Percentiles rank a stretch among this genome's conserved stretches.
Conservation (phyloP, 2,797 vertebrate species). For the Pteronotus mesoamericanus region DNA sequence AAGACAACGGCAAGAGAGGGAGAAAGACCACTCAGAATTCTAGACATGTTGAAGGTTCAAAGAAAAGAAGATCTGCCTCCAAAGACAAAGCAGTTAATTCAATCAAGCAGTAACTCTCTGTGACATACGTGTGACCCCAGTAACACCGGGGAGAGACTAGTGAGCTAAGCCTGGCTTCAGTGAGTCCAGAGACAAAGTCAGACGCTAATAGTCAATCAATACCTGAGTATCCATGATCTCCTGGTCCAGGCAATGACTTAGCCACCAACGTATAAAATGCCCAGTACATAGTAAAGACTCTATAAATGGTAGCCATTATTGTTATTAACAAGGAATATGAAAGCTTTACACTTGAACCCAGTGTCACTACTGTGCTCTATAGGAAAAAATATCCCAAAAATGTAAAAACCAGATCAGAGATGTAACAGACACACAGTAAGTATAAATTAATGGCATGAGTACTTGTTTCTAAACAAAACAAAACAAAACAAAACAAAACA, state of each 20-base stretch:
- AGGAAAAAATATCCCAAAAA: not conserved
- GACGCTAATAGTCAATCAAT: not conserved
- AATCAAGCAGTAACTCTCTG: not conserved
- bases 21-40: not conserved
- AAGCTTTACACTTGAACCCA: not conserved
- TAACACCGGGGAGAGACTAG: not conserved
- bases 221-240: not conserved
- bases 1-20: not conserved
- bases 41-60: not conserved
- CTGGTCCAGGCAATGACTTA: not conserved
- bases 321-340: not conserved
- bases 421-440: not conserved
- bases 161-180: not conserved
- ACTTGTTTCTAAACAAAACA: not conserved
- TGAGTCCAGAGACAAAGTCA: conserved; percentile 15
- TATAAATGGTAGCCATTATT: not conserved
- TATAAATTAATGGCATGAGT: not conserved
- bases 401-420: not conserved
- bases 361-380: not conserved
- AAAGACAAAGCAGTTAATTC: conserved; percentile 14
- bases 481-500: too few relatives aligned
- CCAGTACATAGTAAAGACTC: not conserved
- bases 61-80: not conserved
- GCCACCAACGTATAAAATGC: not conserved
- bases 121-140: not conserved